Base-by-base conservation (phyloP, 2,888 invertebrate genomes). In the Eristalis pertinax region DNA sequence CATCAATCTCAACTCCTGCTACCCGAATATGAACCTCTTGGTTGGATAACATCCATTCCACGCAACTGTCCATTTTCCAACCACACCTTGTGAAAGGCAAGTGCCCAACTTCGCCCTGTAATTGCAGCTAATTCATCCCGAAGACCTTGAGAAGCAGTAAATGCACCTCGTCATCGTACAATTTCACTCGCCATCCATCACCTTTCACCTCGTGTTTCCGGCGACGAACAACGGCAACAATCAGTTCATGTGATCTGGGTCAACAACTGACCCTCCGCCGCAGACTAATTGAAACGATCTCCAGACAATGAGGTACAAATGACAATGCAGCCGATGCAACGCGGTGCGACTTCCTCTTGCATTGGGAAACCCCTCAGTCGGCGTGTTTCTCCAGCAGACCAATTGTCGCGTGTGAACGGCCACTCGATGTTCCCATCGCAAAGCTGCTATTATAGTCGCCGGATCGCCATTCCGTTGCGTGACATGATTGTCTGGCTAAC, bases 341-440 rank as follows among this genome's bases (percentile, higher is more conserved):
- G 15, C n/a, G 43, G 2, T 3, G 19, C n/a, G 19, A 78, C 70
- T 78, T 78, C 78, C 63, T 70, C 64, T 56, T 35, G 38, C 26
- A 29, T 78, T 64, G 41, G 38, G 70, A 63, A 78, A 78, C 56
- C 19, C 15, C 35, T 69, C 69, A 60, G 4, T 58, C 58, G 11
- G 10, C 22, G 24, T 15, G 24, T 19, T 32, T 29, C 60, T 38
- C 4, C n/a, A 29, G 0, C 50, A 64, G 38, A 78, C 41, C 70
- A 70, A 70, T 70, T 78, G 78, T 56, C 70, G 70, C 69, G 69
- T 69, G 69, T 69, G 77, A 77, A 77, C 13, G n/a, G 56, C 19
- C n/a, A 1, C 29, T 29, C 56, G 5, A 29, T 32, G n/a, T 56
- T 64, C 58, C 32, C 77, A 76, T 32, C 56, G 26, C 11, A 13